Conservation (phyloP, 2,888 invertebrate genomes). For the Cosmopolites sordidus region DNA sequence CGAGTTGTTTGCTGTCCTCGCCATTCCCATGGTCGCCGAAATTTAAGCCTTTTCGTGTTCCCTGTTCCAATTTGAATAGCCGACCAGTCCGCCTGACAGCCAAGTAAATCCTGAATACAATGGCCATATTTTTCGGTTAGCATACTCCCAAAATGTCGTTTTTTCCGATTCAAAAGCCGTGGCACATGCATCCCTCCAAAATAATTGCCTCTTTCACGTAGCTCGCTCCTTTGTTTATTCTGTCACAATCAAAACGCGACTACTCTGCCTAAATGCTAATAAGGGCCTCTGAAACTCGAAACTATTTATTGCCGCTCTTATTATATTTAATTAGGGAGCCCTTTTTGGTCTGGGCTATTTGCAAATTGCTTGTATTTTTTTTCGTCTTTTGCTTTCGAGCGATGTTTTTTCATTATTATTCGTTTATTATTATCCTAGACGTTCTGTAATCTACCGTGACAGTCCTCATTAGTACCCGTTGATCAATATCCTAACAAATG, state of each 20-base stretch:
- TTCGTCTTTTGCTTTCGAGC: background rate
- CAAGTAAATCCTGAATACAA: constrained; percentile 45
- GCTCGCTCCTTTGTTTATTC: constrained; percentile 28
- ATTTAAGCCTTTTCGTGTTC: constrained; percentile 29
- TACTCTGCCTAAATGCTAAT: constrained; percentile 45
- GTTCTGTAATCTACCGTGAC: too few species aligned
- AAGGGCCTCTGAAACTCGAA: constrained; percentile 29
- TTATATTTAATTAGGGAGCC: constrained; percentile 32
- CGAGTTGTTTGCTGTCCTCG: constrained; percentile 9
- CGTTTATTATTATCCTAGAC: too few species aligned
- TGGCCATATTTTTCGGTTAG: constrained; percentile 47
- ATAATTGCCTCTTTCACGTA: constrained; percentile 42
- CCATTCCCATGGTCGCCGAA: constrained; percentile 26
- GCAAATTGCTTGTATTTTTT: background rate
- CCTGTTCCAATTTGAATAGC: constrained; percentile 30
- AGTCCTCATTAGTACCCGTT: too few species aligned
- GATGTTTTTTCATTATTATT: too few species aligned
- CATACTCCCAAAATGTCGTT: constrained; percentile 45
- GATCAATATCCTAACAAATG: too few species aligned
- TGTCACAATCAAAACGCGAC: constrained; percentile 29
- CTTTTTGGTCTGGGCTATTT: background rate
- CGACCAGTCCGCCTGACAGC: constrained; percentile 28
- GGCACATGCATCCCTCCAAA: constrained; percentile 37
- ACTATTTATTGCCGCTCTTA: constrained; percentile 33
- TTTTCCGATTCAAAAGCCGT: constrained; percentile 17